Percentiles rank a stretch among this genome's conserved stretches.
These are phyloP conservation scores for Heterodera schachtii DNA, from an alignment of 1,140 invertebrate genomes.

Conservation along the genomic window DNA sequence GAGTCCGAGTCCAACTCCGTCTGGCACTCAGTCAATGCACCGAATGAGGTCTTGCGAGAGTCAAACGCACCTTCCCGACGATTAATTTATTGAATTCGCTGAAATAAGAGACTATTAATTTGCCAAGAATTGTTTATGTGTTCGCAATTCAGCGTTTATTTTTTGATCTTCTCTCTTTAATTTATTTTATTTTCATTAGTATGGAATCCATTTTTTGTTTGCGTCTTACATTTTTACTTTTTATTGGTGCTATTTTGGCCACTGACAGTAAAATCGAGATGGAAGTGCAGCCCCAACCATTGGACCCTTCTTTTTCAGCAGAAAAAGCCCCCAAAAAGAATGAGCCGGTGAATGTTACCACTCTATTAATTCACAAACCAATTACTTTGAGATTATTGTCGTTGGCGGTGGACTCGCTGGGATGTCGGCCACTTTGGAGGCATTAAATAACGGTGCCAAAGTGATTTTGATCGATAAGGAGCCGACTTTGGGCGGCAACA, in stretches of 20 bases:
- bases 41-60: slow-evolving; percentile 45
- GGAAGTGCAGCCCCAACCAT: slow-evolving; percentile 13
- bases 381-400: slow-evolving; percentile 53
- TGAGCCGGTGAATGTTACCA: slow-evolving; percentile 20
- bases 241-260: not conserved
- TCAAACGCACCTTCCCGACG: not conserved
- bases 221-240: not conserved
- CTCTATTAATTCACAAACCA: no score
- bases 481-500: slow-evolving; percentile 64
- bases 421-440: slow-evolving; percentile 64
- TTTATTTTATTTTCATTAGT: not conserved
- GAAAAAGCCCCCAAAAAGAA: slow-evolving; percentile 28
- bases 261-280: not conserved
- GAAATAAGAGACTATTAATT: not conserved
- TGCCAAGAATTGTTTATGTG: not conserved
- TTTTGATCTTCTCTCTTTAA: not conserved
- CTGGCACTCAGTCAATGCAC: slow-evolving; percentile 39
- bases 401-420: slow-evolving; percentile 63
- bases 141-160: no score
- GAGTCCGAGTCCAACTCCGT: slow-evolving; percentile 51
- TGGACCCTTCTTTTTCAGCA: slow-evolving; percentile 15
- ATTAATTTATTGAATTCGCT: not conserved
- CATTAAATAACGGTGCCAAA: slow-evolving; percentile 48
- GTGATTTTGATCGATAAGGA: slow-evolving; percentile 65
- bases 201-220: not conserved